Percentiles rank a stretch among this genome's conserved stretches.
phyloP scores from a whole-genome alignment of 2,888 invertebrate genomes.

The Bombylius discolor region DNA sequence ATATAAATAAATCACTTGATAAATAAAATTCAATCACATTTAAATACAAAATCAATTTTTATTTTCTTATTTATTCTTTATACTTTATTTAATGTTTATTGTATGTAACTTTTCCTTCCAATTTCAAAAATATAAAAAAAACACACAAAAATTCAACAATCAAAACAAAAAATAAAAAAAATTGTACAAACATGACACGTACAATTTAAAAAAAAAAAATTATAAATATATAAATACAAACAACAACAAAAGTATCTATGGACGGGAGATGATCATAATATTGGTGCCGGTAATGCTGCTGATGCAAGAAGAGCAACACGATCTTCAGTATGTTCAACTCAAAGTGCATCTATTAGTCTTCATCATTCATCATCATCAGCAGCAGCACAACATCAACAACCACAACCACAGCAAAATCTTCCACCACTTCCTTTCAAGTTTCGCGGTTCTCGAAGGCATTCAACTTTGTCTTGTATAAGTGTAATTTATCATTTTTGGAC shows the following conservation, averaged over 20 bases:
- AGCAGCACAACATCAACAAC: neutral
- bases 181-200: too few relatives aligned
- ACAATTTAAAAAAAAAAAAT: too few relatives aligned
- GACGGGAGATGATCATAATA: neutral
- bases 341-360: constrained; percentile 7
- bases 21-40: too few relatives aligned
- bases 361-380: neutral
- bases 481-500: constrained; percentile 23
- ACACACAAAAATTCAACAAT: too few relatives aligned
- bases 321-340: constrained; percentile 13
- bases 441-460: constrained; percentile 29
- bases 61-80: too few relatives aligned
- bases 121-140: too few relatives aligned
- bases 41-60: too few relatives aligned
- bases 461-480: constrained; percentile 35
- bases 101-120: too few relatives aligned
- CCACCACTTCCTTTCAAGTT: constrained; percentile 24
- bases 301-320: constrained; percentile 11
- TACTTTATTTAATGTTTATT: too few relatives aligned
- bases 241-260: neutral
- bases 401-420: neutral
- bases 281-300: neutral
- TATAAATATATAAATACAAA: neutral
- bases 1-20: too few relatives aligned
- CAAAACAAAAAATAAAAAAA: too few relatives aligned